Evolutionary conservation across 2,113 vertebrate species (phyloP).

Genomic region (Corythornis vintsioides): DNA sequence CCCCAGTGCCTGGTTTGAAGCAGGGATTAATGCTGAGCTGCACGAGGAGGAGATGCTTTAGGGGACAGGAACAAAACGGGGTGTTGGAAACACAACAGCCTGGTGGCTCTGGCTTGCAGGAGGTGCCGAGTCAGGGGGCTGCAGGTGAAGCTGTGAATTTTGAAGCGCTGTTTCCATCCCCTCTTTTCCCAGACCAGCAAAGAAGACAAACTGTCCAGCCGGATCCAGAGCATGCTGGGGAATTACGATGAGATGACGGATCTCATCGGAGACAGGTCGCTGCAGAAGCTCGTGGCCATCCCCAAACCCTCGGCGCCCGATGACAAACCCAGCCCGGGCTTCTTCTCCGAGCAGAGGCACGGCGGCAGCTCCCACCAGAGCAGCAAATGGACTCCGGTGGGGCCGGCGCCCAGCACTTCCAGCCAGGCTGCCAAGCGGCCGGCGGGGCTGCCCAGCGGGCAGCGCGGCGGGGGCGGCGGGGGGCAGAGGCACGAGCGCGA

Average conservation of each 20-base stretch:
- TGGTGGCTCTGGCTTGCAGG: background rate
- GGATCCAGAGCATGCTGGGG: slow-evolving; percentile 99
- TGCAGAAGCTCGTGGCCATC: slow-evolving; percentile 85
- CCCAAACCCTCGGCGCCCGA: slow-evolving; percentile 89
- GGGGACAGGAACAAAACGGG: background rate
- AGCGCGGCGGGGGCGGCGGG: slow-evolving; percentile 75
- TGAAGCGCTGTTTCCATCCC: background rate
- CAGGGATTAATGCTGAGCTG: background rate
- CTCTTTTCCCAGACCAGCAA: slow-evolving; percentile 86
- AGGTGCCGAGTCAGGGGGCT: background rate
- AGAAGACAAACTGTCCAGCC: slow-evolving; percentile 97
- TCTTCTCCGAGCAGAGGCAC: slow-evolving; percentile 90
- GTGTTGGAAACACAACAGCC: background rate
- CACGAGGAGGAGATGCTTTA: background rate
- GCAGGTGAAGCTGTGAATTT: background rate
- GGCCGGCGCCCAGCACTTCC: slow-evolving; percentile 86
- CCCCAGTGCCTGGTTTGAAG: background rate
- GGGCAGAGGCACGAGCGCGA: slow-evolving; percentile 90
- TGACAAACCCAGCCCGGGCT: slow-evolving; percentile 85
- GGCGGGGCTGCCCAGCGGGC: slow-evolving; percentile 80
- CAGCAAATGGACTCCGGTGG: slow-evolving; percentile 97
- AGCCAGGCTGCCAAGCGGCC: slow-evolving; percentile 90
- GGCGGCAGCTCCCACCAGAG: slow-evolving; percentile 83
- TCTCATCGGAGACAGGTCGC: slow-evolving; percentile 89
- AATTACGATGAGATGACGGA: slow-evolving; percentile 99